Evolutionary conservation across 2,888 invertebrate species (phyloP).

Genomic region (Sinodicranocentrus sp.): DNA sequence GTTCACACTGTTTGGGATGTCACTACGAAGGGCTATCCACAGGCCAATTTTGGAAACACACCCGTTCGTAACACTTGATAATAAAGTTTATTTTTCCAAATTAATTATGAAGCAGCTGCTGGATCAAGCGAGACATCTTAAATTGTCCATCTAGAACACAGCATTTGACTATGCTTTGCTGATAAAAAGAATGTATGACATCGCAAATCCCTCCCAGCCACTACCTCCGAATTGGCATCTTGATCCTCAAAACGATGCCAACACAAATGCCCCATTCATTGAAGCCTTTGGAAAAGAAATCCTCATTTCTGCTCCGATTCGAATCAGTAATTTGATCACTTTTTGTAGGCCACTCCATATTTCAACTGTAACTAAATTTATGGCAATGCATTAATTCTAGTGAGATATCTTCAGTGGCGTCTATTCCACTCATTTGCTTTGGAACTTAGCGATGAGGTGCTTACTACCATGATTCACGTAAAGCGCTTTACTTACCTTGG

Average conservation of each 20-base stretch:
- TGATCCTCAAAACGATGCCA: background rate
- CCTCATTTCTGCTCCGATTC: conserved; percentile 16
- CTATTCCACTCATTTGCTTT: background rate
- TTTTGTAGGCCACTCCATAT: background rate
- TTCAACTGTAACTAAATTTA: background rate
- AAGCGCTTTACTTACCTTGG: conserved; percentile 3
- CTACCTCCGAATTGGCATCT: background rate
- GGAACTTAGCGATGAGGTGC: conserved; percentile 4
- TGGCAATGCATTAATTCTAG: background rate
- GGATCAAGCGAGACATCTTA: too few species aligned
- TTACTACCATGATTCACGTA: conserved; percentile 2
- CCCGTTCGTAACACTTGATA: too few species aligned
- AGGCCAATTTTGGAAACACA: conserved; percentile 24
- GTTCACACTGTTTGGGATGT: too few species aligned
- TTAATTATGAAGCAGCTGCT: too few species aligned
- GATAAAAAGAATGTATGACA: background rate
- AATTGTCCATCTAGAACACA: background rate
- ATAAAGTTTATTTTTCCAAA: background rate
- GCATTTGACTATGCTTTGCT: conserved; percentile 11
- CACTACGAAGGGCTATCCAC: background rate
- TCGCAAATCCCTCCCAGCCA: conserved; percentile 25
- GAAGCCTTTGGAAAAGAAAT: background rate
- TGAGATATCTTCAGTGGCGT: conserved; percentile 54
- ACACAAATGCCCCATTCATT: background rate
- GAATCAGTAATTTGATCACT: conserved; percentile 13